Percentiles rank a stretch among this genome's conserved stretches.
Conservation (phyloP, 2,797 vertebrate genomes). For the Taeniopygia guttata region DNA sequence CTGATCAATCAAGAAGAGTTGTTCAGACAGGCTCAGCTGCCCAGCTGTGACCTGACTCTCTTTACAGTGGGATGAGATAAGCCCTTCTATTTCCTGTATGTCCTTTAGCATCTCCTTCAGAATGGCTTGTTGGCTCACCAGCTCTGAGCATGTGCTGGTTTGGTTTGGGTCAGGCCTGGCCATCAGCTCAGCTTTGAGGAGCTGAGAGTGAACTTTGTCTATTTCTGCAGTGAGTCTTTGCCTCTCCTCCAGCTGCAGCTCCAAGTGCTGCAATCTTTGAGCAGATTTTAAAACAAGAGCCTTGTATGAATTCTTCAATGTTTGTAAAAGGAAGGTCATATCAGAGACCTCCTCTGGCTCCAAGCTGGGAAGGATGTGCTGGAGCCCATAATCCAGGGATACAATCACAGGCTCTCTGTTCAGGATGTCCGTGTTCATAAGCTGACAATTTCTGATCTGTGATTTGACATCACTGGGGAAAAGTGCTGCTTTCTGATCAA, state of each 20-base stretch:
- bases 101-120: slow-evolving; percentile 77
- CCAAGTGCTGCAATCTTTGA: slow-evolving; percentile 78
- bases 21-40: slow-evolving; percentile 74
- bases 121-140: slow-evolving; percentile 64
- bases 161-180: slow-evolving; percentile 56
- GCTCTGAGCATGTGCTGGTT: slow-evolving; percentile 59
- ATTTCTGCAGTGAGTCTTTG: slow-evolving; percentile 81
- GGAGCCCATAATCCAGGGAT: slow-evolving; percentile 77
- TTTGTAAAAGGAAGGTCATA: slow-evolving; percentile 74
- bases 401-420: slow-evolving; percentile 78
- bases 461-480: slow-evolving; percentile 83
- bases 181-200: slow-evolving; percentile 71
- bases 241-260: slow-evolving; percentile 84
- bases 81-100: slow-evolving; percentile 73
- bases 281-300: slow-evolving; percentile 78
- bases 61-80: slow-evolving; percentile 77
- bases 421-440: slow-evolving; percentile 76
- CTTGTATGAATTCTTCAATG: slow-evolving; percentile 80
- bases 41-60: slow-evolving; percentile 70
- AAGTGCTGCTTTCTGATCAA: slow-evolving; percentile 77
- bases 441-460: slow-evolving; percentile 84
- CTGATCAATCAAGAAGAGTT: slow-evolving; percentile 71
- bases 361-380: slow-evolving; percentile 70
- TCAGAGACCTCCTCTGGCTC: slow-evolving; percentile 73
- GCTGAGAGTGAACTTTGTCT: slow-evolving; percentile 80